A percentile compares a stretch with the other conserved stretches of the same genome.
These are phyloP conservation scores for Drosophila rufa DNA, from an alignment of 1,140 invertebrate species.

Conservation along the genomic window DNA sequence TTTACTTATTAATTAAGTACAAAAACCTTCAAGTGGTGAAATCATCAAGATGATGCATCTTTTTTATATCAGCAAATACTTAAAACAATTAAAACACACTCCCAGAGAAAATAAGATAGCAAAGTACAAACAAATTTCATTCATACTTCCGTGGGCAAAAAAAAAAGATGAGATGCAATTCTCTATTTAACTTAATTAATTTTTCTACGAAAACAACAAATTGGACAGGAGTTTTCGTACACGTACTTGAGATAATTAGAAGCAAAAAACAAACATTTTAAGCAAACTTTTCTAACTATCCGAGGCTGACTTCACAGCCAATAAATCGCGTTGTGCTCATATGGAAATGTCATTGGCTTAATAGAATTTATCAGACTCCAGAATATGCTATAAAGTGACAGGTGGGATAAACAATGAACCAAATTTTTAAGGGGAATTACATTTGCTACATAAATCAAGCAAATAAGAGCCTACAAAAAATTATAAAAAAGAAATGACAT, in stretches of 20 bases:
- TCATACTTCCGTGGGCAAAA: background rate
- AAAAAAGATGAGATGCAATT: background rate
- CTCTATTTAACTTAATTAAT: conserved; percentile 4
- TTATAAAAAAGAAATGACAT: background rate
- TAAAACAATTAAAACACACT: background rate
- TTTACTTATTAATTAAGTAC: background rate
- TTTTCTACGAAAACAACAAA: background rate
- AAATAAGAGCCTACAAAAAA: background rate
- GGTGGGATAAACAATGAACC: background rate
- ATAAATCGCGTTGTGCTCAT: conserved; percentile 9
- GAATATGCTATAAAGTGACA: background rate
- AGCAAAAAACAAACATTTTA: background rate
- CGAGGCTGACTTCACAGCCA: conserved; percentile 17
- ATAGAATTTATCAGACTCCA: background rate
- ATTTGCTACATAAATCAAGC: background rate
- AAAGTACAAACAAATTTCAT: background rate
- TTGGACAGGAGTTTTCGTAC: background rate
- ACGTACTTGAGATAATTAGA: conserved; percentile 23
- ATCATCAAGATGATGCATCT: background rate
- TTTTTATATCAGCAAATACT: background rate
- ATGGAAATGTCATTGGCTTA: background rate
- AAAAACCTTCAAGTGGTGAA: no score
- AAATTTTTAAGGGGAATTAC: background rate
- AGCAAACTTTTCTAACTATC: conserved; percentile 8
- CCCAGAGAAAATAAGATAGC: background rate